These are phyloP conservation scores for Eucidaris tribuloides DNA, from an alignment of 35 echinoderm and acorn worm species.

Conservation along the genomic window DNA sequence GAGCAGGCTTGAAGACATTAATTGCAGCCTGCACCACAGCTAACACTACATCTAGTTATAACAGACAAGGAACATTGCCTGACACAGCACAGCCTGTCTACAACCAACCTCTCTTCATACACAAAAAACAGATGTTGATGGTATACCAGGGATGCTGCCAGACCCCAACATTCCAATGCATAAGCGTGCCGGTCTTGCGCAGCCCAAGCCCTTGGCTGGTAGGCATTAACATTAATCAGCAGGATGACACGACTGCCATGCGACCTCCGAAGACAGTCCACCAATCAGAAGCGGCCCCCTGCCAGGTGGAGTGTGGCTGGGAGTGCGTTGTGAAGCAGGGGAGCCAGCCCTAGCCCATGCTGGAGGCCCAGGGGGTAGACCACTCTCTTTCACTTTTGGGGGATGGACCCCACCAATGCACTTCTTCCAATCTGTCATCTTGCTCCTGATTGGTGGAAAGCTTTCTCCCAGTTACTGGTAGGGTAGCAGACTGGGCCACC, in stretches of 20 bases:
- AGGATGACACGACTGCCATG: constrained; percentile 17
- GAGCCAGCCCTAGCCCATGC: constrained; percentile 6
- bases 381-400: too few relatives aligned
- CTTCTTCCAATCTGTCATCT: too few relatives aligned
- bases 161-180: constrained; percentile 21
- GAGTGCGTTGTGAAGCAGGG: constrained; percentile 8
- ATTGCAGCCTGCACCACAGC: constrained; percentile 29
- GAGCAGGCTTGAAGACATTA: constrained; percentile 31
- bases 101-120: background rate
- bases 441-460: too few relatives aligned
- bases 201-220: background rate
- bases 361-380: constrained; percentile 31
- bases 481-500: background rate
- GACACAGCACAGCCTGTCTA: background rate
- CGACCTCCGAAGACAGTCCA: background rate
- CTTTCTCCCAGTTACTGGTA: too few relatives aligned
- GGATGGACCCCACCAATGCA: too few relatives aligned
- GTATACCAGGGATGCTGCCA: constrained; percentile 28
- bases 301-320: constrained; percentile 4
- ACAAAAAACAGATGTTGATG: constrained; percentile 33
- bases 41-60: constrained; percentile 33
- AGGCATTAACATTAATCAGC: background rate
- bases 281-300: constrained; percentile 47
- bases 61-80: constrained; percentile 6
- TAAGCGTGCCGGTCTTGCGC: constrained; percentile 33